Base-by-base conservation (phyloP, 2,888 invertebrate species). In the Himalopsyche kuldschensis region DNA sequence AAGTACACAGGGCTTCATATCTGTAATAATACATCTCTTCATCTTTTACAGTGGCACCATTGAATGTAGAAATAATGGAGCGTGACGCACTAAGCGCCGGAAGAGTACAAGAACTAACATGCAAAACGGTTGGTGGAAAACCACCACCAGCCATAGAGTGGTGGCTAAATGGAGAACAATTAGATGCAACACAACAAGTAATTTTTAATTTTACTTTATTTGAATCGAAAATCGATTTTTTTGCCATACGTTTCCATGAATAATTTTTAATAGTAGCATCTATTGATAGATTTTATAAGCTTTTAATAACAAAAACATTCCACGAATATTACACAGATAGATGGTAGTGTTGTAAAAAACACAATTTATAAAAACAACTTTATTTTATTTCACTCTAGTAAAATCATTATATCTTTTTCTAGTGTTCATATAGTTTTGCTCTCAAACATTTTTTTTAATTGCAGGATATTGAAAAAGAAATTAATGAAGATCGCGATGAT, bases 91-190 rank as follows among this genome's bases (percentile, higher is more conserved):
- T 94, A 82, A 93, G 93, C 80, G 92, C 93, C 17, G 92, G 91
- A 84, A 89, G 92, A 87, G 90, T 90, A 84, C 92, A 92, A 87
- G 92, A 93, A 87, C 89, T 94, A 81, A 91, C 91, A 63, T 94
- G 94, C 88, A 90, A 91, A 87, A 90, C 93, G 63, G 89, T 90
- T 84, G 94, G 93, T 15, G 93, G 93, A 17, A 89, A 93, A 80
- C 93, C 93, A 17, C 92, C 94, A 1, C 93, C 94, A 35, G 90
- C 91, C 86, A 92, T 94, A 86, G 90, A 92, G 3, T 93, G 93
- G 93, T 93, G 92, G 92, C 69, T 86, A n/a, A 75, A 82, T 77
- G 77, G 83, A n/a, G 80, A 82, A 75, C 75, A 79, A 76, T 79
- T 83, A 30, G 82, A 82, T 46, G 84, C 82, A 27, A 79, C 48